phyloP scores from a whole-genome alignment of 2,888 invertebrate species.

The Rhamnusium bicolor region DNA sequence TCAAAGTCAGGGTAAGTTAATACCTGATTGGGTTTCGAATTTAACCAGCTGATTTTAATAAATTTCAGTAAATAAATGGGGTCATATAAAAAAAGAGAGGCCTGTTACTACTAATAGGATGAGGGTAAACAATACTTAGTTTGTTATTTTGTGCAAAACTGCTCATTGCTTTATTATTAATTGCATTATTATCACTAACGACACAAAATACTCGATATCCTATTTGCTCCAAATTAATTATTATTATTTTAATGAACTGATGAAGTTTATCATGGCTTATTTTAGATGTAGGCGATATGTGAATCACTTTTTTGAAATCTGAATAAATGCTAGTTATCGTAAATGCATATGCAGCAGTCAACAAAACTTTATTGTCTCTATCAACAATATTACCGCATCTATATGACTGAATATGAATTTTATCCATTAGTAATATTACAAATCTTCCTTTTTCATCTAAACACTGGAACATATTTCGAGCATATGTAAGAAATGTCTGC shows the following conservation, averaged over 20 bases:
- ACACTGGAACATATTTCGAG: neutral
- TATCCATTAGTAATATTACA: neutral
- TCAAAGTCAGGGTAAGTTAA: conserved; percentile 33
- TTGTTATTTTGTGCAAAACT: neutral
- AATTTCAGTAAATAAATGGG: conserved; percentile 39
- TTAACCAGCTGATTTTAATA: conserved; percentile 35
- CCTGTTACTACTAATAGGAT: neutral
- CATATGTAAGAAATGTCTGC: neutral
- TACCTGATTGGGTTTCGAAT: conserved; percentile 31
- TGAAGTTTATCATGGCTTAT: neutral
- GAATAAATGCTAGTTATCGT: neutral
- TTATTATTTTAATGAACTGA: neutral
- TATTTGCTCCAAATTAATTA: neutral
- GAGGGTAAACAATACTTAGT: conserved; percentile 1
- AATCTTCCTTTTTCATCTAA: neutral
- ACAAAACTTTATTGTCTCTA: neutral
- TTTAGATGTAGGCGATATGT: neutral
- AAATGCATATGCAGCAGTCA: neutral
- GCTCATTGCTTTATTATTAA: neutral
- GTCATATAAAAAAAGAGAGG: conserved; percentile 29
- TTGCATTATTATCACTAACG: neutral
- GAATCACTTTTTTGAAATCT: neutral
- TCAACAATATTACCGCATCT: too few relatives aligned
- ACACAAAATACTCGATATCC: neutral
- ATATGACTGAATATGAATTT: neutral